Evolutionary conservation across 2,888 invertebrate species (phyloP), one percentile per base, ranked within the genome.

Genomic region (Drosophila mercatorum): DNA sequence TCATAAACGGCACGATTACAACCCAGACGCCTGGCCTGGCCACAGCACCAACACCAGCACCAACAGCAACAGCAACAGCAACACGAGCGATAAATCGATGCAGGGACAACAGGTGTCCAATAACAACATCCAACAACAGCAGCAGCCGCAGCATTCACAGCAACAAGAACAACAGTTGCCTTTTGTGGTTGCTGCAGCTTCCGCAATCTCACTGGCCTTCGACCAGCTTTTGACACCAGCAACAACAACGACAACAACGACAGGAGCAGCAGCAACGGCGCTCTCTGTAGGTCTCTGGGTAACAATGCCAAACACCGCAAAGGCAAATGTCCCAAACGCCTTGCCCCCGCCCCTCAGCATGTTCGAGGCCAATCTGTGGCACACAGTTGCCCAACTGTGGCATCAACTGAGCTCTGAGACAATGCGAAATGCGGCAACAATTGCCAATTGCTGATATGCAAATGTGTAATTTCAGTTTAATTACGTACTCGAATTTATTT

Each of bases 101-200:
- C 72, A 74, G 73, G 75, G 72, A 74, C 79, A 84, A 84, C 82
- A 84, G 84, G 81, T 84, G 83, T 67, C 58, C 72, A 70, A 68
- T 51, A 70, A 66, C 60, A 72, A 57, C 67, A 76, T 17, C 74
- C 52, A 52, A 7, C 60, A 43, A 8, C 59, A 57, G 8, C 49
- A 10, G 46, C 46, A 26, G 47, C 74, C 49, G 22, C 56, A 53
- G 7, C 61, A 47, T 28, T 14, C 47, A n/a, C 60, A 61, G 17
- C 34, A 34, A 51, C 34, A 51, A 36, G 34, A 74, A 61, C 77
- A 71, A 53, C 73, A 59, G 56, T 68, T 68, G 68, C 76, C 68
- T 62, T 75, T 65, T 75, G 72, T 75, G 72, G 75, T 53, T 55
- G 72, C 61, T 65, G 73, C 78, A 78, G 78, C 78, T 78, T 78